Conservation (phyloP, 2,888 invertebrate genomes). For the Tridacna crocea region DNA sequence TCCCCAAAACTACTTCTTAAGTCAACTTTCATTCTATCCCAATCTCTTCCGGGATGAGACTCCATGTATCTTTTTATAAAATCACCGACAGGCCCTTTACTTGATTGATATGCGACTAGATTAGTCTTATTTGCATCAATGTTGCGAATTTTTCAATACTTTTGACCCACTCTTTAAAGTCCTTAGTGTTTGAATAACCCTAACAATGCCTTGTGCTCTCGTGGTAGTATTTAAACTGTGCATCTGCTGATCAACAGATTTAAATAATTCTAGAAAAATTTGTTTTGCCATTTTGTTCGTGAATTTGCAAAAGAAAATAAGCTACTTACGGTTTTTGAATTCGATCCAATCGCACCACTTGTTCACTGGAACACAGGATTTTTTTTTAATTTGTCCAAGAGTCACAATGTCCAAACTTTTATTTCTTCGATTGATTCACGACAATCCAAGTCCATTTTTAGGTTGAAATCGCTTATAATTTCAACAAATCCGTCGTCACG, state of each 20-base stretch:
- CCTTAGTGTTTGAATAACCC: slow-evolving; percentile 19
- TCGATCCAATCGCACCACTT: neutral
- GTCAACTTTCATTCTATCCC: too few species aligned
- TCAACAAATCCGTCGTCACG: too few species aligned
- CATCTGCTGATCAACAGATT: slow-evolving; percentile 21
- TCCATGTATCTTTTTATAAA: too few species aligned
- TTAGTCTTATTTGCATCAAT: too few species aligned
- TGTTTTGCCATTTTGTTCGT: slow-evolving; percentile 3
- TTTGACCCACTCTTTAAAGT: too few species aligned
- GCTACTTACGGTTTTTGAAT: slow-evolving; percentile 3
- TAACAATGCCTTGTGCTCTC: slow-evolving; percentile 29
- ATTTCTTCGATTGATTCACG: neutral
- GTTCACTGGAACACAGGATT: neutral
- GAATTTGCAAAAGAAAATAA: neutral
- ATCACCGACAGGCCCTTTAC: too few species aligned
- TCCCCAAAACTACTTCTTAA: too few species aligned
- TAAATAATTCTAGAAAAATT: slow-evolving; percentile 12
- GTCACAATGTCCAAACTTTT: neutral
- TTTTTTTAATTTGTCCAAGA: neutral
- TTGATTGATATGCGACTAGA: too few species aligned
- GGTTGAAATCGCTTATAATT: neutral
- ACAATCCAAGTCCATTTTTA: slow-evolving; percentile 2
- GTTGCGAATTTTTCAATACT: too few species aligned
- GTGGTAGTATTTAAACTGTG: slow-evolving; percentile 19
- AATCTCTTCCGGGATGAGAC: too few species aligned